Percentiles rank a stretch among this genome's conserved stretches.
phyloP scores from a whole-genome alignment of 2,888 invertebrate genomes.

The Embidobia sp. region DNA sequence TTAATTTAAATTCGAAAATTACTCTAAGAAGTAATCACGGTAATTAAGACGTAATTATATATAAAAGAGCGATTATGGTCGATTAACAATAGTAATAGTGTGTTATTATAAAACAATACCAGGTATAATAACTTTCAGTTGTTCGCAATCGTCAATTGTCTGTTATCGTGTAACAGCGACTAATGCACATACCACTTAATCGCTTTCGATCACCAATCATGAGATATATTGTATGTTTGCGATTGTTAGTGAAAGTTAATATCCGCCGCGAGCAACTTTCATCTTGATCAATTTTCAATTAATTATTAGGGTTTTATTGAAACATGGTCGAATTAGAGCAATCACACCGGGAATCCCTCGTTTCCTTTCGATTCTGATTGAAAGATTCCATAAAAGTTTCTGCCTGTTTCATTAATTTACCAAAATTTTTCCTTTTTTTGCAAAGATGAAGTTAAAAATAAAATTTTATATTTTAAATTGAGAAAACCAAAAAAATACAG shows the following conservation, averaged over 20 bases:
- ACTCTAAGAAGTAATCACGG: neutral
- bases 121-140: conserved; percentile 46
- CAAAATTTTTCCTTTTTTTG: no score
- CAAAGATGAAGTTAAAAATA: no score
- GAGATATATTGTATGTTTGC: conserved; percentile 31
- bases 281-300: conserved; percentile 46
- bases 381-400: no score
- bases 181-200: conserved; percentile 45
- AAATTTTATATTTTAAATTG: no score
- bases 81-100: conserved; percentile 45
- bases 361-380: no score
- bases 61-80: conserved; percentile 27
- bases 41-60: conserved; percentile 40
- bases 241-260: conserved; percentile 47
- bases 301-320: conserved; percentile 17
- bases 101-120: conserved; percentile 53
- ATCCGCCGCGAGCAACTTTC: conserved; percentile 38
- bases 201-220: conserved; percentile 45
- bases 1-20: conserved; percentile 12
- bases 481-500: no score
- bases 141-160: conserved; percentile 48
- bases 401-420: no score
- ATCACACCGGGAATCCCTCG: no score
- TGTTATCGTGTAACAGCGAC: conserved; percentile 44
- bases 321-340: conserved; percentile 4